Percentiles rank a stretch among this genome's conserved stretches.
Conservation (phyloP, 2,797 vertebrate genomes). For the Siniperca undulata region DNA sequence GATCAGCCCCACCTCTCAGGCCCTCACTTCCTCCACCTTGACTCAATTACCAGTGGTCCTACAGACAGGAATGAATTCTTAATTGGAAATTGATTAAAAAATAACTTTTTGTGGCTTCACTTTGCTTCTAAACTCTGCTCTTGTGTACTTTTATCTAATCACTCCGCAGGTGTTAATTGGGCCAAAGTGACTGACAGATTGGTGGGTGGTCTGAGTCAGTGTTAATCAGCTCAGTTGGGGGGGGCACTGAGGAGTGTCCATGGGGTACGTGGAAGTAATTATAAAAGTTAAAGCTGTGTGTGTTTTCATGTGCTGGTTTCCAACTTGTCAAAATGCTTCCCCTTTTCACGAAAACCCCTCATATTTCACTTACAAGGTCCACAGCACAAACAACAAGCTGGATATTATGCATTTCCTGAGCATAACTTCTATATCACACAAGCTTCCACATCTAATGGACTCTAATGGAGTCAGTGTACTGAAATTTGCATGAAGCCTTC, state of each 20-base stretch:
- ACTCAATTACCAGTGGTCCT: constrained; percentile 66
- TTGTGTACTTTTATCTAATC: constrained; percentile 66
- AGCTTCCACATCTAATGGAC: not conserved
- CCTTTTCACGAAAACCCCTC: not conserved
- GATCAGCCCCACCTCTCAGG: constrained; percentile 47
- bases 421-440: not conserved
- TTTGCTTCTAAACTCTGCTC: constrained; percentile 59
- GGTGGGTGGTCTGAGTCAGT: constrained; percentile 50
- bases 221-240: constrained; percentile 45
- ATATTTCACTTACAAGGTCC: not conserved
- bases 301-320: not conserved
- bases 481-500: not conserved
- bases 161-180: constrained; percentile 62
- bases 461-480: not conserved
- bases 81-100: constrained; percentile 81
- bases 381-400: not conserved
- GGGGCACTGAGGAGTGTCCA: constrained; percentile 6
- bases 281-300: constrained; percentile 26
- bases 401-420: not conserved
- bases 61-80: constrained; percentile 63
- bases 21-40: constrained; percentile 55
- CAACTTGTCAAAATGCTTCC: constrained; percentile 1
- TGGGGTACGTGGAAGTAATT: constrained; percentile 37
- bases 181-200: constrained; percentile 53
- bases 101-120: constrained; percentile 62